phyloP scores from a whole-genome alignment of 2,888 invertebrate species.

The Blomia tropicalis region DNA sequence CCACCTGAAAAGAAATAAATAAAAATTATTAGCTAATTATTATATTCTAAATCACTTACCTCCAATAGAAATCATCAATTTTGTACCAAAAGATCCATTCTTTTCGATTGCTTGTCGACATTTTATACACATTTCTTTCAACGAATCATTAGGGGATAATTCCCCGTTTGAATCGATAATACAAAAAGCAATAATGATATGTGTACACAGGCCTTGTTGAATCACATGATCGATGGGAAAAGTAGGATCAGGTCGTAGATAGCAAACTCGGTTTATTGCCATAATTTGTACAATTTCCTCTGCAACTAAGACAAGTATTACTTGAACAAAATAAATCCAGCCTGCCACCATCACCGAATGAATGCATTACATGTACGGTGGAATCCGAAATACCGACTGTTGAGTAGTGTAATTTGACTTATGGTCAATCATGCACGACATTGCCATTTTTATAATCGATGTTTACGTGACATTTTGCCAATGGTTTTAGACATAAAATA shows the following conservation, averaged over 20 bases:
- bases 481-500: too few relatives aligned
- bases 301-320: too few relatives aligned
- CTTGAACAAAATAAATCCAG: too few relatives aligned
- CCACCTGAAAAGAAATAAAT: conserved; percentile 37
- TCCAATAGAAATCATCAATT: conserved; percentile 46
- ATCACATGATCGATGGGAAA: conserved; percentile 35
- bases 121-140: not conserved
- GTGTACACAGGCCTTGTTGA: conserved; percentile 59
- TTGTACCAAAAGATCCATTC: conserved; percentile 42
- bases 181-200: conserved; percentile 62
- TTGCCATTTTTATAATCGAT: too few relatives aligned
- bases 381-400: too few relatives aligned
- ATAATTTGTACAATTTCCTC: not conserved
- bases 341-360: too few relatives aligned
- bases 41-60: too few relatives aligned
- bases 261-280: conserved; percentile 18
- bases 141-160: not conserved
- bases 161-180: conserved; percentile 36
- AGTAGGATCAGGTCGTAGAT: conserved; percentile 12
- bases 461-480: too few relatives aligned
- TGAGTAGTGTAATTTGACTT: too few relatives aligned
- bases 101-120: conserved; percentile 14
- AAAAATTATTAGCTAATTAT: too few relatives aligned
- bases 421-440: too few relatives aligned
- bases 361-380: too few relatives aligned